Evolutionary conservation across 2,888 invertebrate species (phyloP), one percentile per base, ranked within the genome.

Genomic region (Ceraclea dissimilis): DNA sequence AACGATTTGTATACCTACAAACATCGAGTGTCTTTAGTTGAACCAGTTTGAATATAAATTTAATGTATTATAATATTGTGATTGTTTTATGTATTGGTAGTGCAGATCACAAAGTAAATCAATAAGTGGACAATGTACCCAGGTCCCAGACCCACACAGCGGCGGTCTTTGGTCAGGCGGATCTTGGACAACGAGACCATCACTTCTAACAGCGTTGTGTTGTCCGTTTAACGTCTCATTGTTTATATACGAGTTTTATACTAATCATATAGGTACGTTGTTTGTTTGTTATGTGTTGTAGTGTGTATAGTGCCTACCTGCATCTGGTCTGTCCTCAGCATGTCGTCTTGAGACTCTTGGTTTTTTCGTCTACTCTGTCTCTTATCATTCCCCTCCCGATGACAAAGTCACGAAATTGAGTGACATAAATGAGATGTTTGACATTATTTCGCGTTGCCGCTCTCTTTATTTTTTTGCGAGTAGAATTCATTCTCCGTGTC

Each of bases 201-300:
- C 13, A 13, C 39, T 8, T 39, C 39, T 39, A 39, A 39, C 39
- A 8, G 8, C n/a, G 39, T 16, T 26, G 26, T 26, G 26, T 39
- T 54, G 50, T 55, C 54, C 44, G 50, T 39, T 50, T 43, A 46
- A 55, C 54, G 49, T 55, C 49, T 50, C 50, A 50, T 55, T 55
- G 54, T 55, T 48, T 52, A 52, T 51, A 31, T 39, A 10, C 26
- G 26, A 10, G 26, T 26, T 6, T 26, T 26, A 26, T 26, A 26
- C 26, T 10, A 6, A 26, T 26, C 4, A 26, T 26, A 10, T 26
- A 26, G 26, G 26, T 26, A 26, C 10, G 10, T 26, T 26, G 10
- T 10, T 6, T 26, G 4, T 6, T 26, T 26, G 26, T 26, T 26
- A 10, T 26, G 26, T 6, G 5, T 26, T 26, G 26, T 26, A 4